Evolutionary conservation across 1,140 invertebrate genomes (phyloP), one percentile per base, ranked within the genome.

Genomic region (Drosophila repletoides): DNA sequence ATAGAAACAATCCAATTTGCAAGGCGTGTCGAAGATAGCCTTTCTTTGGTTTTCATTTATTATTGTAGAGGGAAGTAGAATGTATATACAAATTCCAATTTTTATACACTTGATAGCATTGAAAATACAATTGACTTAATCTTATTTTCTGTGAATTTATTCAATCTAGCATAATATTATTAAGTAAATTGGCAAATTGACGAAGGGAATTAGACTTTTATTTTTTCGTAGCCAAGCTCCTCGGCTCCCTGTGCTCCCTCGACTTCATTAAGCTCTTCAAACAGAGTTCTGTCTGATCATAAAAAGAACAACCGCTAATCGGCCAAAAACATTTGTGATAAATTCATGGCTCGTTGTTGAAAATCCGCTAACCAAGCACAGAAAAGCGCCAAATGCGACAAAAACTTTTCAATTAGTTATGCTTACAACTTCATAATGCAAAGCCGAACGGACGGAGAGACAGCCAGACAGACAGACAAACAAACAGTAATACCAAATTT

Each of bases 321-420:
- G 29, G 9, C 5, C 51, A 64, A 64, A 64, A 64, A 46, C 38
- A 56, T 51, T 38, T 14, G 5, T 26, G 40, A 56, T 38, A 36
- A 56, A 65, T 48, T 12, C 41, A 41, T 33, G 3, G 31, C 12
- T 31, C 22, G 10, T 33, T 66, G 63, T 51, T 22, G 45, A 10
- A 60, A 66, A 60, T 66, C 45, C 45, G 28, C 21, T 28, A 43
- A 40, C 53, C 53, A 51, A 66, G 55, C 63, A 28, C 10, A 41
- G 26, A n/a, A 31, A 36, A 46, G 31, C 9, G 51, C 26, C 43
- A 71, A 71, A 60, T 53, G 45, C 41, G 63, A 65, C 49, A 72
- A 75, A 72, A 80, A 84, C 55, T 83, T 83, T 83, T 74, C 77
- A 83, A 83, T 83, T 83, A 83, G 77, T 84, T 77, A 71, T 84